Conservation (phyloP, 2,113 vertebrate genomes). For the Siniperca knerii region DNA sequence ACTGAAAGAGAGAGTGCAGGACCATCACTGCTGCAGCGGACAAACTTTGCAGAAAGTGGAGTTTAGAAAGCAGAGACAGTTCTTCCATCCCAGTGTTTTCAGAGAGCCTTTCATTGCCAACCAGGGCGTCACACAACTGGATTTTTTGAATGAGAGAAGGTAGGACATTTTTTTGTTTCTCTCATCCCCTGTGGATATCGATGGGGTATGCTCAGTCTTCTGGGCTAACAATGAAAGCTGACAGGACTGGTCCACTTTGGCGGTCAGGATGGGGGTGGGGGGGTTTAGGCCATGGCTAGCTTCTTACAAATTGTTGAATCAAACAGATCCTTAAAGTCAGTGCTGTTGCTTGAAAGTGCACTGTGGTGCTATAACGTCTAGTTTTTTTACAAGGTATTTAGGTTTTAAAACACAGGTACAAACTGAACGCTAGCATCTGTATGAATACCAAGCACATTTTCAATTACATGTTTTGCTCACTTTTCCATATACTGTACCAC, state of each 20-base stretch:
- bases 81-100: background rate
- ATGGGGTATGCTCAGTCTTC: slow-evolving; percentile 42
- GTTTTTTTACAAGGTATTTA: background rate
- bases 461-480: background rate
- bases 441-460: background rate
- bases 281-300: slow-evolving; percentile 20
- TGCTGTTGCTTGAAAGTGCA: background rate
- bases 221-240: slow-evolving; percentile 76
- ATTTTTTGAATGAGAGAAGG: slow-evolving; percentile 81
- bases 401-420: background rate
- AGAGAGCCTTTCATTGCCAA: background rate
- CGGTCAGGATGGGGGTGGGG: slow-evolving; percentile 44
- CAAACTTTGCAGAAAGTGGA: slow-evolving; percentile 19
- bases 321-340: background rate
- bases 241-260: slow-evolving; percentile 69
- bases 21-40: slow-evolving; percentile 19
- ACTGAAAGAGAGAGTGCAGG: slow-evolving; percentile 11
- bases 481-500: background rate
- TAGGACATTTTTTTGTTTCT: slow-evolving; percentile 67
- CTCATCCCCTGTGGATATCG: slow-evolving; percentile 35
- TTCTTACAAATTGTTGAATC: slow-evolving; percentile 37
- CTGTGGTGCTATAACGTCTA: background rate
- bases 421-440: background rate
- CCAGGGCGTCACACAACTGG: slow-evolving; percentile 6
- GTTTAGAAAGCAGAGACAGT: background rate